Evolutionary conservation across 2,888 invertebrate genomes (phyloP).

Genomic region (Dynastes maya): DNA sequence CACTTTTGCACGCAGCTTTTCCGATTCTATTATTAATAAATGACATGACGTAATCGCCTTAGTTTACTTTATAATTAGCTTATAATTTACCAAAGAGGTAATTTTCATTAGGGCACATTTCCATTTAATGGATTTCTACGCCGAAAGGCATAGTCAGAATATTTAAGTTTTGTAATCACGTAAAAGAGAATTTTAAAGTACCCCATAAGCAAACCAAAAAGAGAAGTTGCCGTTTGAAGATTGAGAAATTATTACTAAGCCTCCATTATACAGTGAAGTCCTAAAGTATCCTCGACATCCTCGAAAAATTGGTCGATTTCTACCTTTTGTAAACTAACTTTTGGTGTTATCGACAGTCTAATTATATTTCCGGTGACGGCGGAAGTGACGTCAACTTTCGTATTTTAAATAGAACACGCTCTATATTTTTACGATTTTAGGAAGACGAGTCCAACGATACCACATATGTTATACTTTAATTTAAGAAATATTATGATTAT

Average conservation of each 20-base stretch:
- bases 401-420: too few relatives aligned
- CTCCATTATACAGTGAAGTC: neutral
- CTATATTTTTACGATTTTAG: too few relatives aligned
- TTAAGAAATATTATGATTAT: too few relatives aligned
- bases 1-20: neutral
- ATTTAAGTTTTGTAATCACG: slow-evolving; percentile 18
- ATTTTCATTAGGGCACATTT: slow-evolving; percentile 4
- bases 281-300: neutral
- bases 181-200: slow-evolving; percentile 29
- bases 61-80: slow-evolving; percentile 18
- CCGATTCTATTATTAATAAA: slow-evolving; percentile 35
- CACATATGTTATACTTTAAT: too few relatives aligned
- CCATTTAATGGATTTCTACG: neutral
- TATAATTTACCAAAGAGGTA: slow-evolving; percentile 18
- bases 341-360: too few relatives aligned
- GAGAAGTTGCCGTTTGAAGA: too few relatives aligned
- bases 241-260: neutral
- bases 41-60: slow-evolving; percentile 22
- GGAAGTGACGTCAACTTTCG: too few relatives aligned
- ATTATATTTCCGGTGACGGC: too few relatives aligned
- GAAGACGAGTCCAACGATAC: too few relatives aligned
- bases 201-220: neutral
- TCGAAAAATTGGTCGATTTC: too few relatives aligned
- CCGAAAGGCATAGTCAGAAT: neutral
- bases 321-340: too few relatives aligned